Base-by-base conservation (phyloP, 2,113 vertebrate species). In the Aythya baeri region DNA sequence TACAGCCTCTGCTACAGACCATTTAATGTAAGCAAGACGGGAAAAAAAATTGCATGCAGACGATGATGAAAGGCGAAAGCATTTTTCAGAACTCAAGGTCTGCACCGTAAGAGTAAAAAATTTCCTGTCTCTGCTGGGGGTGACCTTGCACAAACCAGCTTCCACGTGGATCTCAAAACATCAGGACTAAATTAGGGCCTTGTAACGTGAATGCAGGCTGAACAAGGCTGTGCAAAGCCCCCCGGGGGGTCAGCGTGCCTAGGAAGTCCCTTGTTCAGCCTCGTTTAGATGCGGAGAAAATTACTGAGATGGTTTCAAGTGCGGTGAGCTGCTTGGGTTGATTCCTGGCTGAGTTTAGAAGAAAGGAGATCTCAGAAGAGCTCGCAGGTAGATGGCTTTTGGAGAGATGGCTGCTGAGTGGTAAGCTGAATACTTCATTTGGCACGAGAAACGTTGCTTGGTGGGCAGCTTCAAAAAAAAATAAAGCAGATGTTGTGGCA, bases 111-210 rank as follows among this genome's bases (percentile, higher is more conserved):
- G 5, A 68, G 76, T 32, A 63, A 81, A 83, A 79, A 57, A 73
- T 4, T 16, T 63, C 65, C 74, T 14, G 22, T n/a, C 76, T 91
- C 72, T 86, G 68, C 55, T 65, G 83, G 83, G 63, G 90, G 62
- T 96, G 88, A 96, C 96, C 94, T 96, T 97, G 80, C 29, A 6
- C 34, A 84, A 88, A 73, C 13, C 50, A 81, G 76, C 65, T 79
- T 91, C 80, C 58, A 6, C 59, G 79, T 57, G 79, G 57, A 63
- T 88, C 79, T 88, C 65, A 57, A 89, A 91, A 84, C 90, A 92
- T 49, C 61, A 62, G 88, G 77, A 18, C 92, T 86, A 84, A 92
- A 94, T 95, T 73, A 91, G 92, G 91, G 68, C 86, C 86, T 63
- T 27, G 5, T 32, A 38, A 86, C 5, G 86, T 7, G 32, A 49